phyloP scores from a whole-genome alignment of 2,113 vertebrate species.

The Onychostruthus taczanowskii region DNA sequence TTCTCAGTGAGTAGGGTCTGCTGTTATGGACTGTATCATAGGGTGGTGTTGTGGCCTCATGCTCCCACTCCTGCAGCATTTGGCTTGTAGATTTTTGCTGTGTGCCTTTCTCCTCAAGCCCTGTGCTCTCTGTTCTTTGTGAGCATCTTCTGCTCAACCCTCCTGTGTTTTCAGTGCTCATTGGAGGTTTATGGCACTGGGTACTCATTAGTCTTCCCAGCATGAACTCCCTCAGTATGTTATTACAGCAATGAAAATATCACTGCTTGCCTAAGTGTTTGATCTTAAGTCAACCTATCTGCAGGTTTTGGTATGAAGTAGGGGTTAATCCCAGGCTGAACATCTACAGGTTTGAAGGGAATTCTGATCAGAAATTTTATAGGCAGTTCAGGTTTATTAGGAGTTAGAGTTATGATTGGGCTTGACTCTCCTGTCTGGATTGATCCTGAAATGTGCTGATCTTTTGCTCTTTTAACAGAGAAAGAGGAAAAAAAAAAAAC shows the following conservation, averaged over 20 bases:
- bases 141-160: not conserved
- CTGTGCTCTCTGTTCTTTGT: not conserved
- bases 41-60: not conserved
- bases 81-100: not conserved
- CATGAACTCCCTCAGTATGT: not conserved
- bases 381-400: not conserved
- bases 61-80: not conserved
- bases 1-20: not conserved
- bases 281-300: not conserved
- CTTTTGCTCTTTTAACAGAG: not conserved
- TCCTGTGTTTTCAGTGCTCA: not conserved
- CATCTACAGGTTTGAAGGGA: not conserved
- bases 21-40: rapidly evolving
- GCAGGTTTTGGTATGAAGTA: not conserved
- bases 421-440: not conserved
- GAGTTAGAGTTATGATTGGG: not conserved
- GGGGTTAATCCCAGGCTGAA: not conserved
- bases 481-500: not conserved
- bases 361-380: not conserved
- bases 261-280: not conserved
- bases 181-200: not conserved
- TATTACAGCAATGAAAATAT: not conserved
- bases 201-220: not conserved
- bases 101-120: not conserved
- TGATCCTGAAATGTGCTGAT: not conserved